Percentiles rank a stretch among this genome's conserved stretches.
phyloP scores from a whole-genome alignment of 2,797 vertebrate genomes.

The Aldrovandia affinis region DNA sequence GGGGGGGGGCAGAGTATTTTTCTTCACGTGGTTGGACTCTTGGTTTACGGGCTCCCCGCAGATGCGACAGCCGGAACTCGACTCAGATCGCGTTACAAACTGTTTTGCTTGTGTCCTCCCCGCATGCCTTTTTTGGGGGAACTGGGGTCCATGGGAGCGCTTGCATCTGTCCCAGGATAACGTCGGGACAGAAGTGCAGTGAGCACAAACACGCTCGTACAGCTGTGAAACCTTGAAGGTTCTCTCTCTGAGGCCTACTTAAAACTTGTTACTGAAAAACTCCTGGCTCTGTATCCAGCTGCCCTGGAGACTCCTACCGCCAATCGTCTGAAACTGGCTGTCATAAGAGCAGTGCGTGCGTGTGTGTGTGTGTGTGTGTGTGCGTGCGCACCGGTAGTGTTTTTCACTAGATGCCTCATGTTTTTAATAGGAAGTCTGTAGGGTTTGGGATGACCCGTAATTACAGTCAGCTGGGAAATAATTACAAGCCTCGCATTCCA shows the following conservation, averaged over 20 bases:
- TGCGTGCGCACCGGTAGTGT: constrained; percentile 20
- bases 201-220: neutral
- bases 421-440: constrained; percentile 68
- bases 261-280: constrained; percentile 12
- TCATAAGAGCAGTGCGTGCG: constrained; percentile 13
- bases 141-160: neutral
- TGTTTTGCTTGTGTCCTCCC: neutral
- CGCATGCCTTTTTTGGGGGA: neutral
- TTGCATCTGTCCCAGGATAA: neutral
- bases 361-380: too few relatives aligned
- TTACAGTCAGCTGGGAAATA: constrained; percentile 77
- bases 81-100: neutral
- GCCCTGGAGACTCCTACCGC: constrained; percentile 19
- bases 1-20: neutral
- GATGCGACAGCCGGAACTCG: neutral
- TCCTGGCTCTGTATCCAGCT: constrained; percentile 6
- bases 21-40: neutral
- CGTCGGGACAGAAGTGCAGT: neutral
- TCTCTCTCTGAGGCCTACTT: constrained; percentile 20
- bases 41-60: neutral
- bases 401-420: constrained; percentile 47
- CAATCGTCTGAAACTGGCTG: constrained; percentile 16
- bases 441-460: constrained; percentile 71
- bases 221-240: neutral
- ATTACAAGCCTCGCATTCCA: constrained; percentile 71